Evolutionary conservation across 1,140 invertebrate genomes (phyloP).

Genomic region (Ostrea edulis): DNA sequence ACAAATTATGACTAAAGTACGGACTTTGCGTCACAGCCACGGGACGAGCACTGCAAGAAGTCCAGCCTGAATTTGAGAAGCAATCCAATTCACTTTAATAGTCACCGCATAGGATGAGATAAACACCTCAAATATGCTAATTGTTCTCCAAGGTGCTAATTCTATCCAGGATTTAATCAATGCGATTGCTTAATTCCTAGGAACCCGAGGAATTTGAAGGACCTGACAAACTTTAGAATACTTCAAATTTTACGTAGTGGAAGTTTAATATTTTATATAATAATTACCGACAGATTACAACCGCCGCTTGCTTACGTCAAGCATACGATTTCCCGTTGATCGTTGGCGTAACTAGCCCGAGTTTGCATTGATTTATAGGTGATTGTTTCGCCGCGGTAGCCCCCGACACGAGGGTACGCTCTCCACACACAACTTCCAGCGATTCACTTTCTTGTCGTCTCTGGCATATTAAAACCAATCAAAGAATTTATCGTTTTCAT

Average conservation of each 20-base stretch:
- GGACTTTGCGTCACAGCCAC: conserved; percentile 7
- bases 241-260: conserved; percentile 27
- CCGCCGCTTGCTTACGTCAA: conserved; percentile 24
- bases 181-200: background rate
- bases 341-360: conserved; percentile 32
- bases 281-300: conserved; percentile 40
- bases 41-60: background rate
- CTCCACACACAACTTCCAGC: background rate
- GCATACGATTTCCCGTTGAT: conserved; percentile 17
- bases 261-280: conserved; percentile 40
- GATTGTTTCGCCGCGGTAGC: conserved; percentile 25
- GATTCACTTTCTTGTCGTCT: background rate
- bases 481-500: conserved; percentile 16
- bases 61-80: conserved; percentile 19
- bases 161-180: background rate
- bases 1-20: conserved; percentile 6
- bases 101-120: background rate
- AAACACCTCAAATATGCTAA: conserved; percentile 40
- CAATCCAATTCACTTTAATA: conserved; percentile 29
- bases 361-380: conserved; percentile 9
- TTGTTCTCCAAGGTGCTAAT: conserved; percentile 18
- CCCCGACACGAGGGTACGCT: background rate
- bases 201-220: conserved; percentile 24
- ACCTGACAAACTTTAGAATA: conserved; percentile 10
- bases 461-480: conserved; percentile 32